Evolutionary conservation across 2,888 invertebrate genomes (phyloP), one percentile per base, ranked within the genome.

Genomic region (Osedax frankpressi): DNA sequence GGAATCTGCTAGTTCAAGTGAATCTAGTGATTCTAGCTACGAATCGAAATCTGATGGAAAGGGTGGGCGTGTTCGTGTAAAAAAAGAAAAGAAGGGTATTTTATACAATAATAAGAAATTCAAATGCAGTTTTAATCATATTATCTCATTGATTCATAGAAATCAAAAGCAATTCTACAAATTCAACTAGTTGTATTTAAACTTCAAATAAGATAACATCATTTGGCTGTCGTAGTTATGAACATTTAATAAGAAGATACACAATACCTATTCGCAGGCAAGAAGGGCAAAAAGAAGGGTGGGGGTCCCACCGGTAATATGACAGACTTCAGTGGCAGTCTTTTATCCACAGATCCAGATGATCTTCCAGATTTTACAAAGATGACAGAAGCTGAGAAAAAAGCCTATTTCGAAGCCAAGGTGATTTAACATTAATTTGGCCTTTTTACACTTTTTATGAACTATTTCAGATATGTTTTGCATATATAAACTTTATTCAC

Each of bases 341-440:
- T 75, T 65, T 27, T 29, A 27, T 75, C 75, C 3, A 75, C 75
- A 2, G 75, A 75, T 44, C 70, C 74, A 2, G 75, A 74, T 26
- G 74, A 75, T 63, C 74, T 74, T 29, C 75, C 75, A 3, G 76
- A 78, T 70, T 74, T 84, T 72, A 79, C 80, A 30, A 81, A 82
- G 68, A 83, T 84, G 84, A 83, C 83, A 11, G 82, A 81, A 74
- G 81, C 82, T 72, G 82, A 84, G 74, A 80, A 79, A 74, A 77
- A 78, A 69, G 77, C 78, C 59, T 84, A 82, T 74, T 79, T 83
- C 65, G 79, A 78, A 63, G 82, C 77, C 2, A 81, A 81, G 70
- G 81, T 44, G 19, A n/a, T n/a, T n/a, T n/a, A n/a, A n/a, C n/a
- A n/a, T n/a, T n/a, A n/a, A n/a, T n/a, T n/a, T n/a, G n/a, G n/a